phyloP scores from a whole-genome alignment of 2,797 vertebrate genomes.

The Parauchenoglanis punctatus region DNA sequence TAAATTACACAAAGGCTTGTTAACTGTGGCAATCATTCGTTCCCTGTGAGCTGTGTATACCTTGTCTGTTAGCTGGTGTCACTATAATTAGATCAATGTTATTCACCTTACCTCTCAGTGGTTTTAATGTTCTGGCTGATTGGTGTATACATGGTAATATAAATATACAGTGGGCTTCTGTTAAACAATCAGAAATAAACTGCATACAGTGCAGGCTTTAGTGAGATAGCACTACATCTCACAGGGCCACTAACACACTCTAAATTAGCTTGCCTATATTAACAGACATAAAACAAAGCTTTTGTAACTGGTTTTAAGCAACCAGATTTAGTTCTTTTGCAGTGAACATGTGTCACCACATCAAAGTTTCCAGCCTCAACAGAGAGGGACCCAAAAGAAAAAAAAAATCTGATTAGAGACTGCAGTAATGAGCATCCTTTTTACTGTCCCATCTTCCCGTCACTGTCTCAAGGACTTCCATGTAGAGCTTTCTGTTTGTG shows the following conservation, averaged over 20 bases:
- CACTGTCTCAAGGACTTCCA: background rate
- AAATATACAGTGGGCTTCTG: constrained; percentile 7
- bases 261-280: constrained; percentile 33
- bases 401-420: background rate
- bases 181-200: constrained; percentile 28
- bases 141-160: background rate
- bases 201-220: constrained; percentile 18
- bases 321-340: background rate
- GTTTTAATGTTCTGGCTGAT: no score
- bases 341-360: constrained; percentile 4
- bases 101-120: no score
- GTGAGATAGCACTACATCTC: constrained; percentile 22
- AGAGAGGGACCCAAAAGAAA: no score
- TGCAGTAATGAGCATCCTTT: background rate
- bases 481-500: background rate
- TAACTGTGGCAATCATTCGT: background rate
- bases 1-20: background rate
- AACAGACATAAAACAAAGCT: constrained; percentile 36
- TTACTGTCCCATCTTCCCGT: background rate
- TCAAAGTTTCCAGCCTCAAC: constrained; percentile 18
- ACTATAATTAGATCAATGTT: no score
- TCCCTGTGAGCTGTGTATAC: background rate
- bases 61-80: background rate
- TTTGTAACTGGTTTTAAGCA: constrained; percentile 23
- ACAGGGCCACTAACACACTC: constrained; percentile 19